Percentiles rank a stretch among this genome's conserved stretches.
Conservation (phyloP, 2,113 vertebrate species). For the Phylloscopus trochilus region DNA sequence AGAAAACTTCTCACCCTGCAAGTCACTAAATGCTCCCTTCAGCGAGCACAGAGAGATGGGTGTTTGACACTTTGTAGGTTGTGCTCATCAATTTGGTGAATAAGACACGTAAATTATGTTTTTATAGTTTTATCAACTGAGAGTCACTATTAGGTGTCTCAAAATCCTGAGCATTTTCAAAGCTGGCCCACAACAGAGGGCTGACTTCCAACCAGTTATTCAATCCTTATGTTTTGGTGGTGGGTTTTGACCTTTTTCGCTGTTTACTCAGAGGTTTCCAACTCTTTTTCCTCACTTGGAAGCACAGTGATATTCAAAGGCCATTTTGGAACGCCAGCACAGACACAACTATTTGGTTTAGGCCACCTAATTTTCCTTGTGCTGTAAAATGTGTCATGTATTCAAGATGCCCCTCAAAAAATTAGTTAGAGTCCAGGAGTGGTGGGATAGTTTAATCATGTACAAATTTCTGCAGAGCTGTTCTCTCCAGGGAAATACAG, state of each 20-base stretch:
- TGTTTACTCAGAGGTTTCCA: not conserved
- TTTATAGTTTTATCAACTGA: not conserved
- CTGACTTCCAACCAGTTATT: not conserved
- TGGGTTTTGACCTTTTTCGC: not conserved
- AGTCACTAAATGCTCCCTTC: not conserved
- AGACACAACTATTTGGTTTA: not conserved
- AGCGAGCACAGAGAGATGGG: not conserved
- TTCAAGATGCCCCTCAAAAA: not conserved
- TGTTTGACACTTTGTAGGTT: rapidly evolving
- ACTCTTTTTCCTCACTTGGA: not conserved
- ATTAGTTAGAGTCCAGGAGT: not conserved
- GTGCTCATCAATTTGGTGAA: not conserved
- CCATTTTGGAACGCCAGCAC: not conserved
- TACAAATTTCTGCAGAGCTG: not conserved
- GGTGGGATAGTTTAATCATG: not conserved
- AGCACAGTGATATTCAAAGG: not conserved
- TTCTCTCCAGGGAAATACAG: not conserved
- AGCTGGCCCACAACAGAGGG: not conserved
- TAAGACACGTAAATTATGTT: not conserved
- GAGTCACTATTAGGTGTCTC: not conserved
- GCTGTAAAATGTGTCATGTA: not conserved
- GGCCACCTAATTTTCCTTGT: not conserved
- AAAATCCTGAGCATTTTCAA: not conserved
- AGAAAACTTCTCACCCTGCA: not conserved
- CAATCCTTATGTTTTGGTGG: not conserved